Conservation (phyloP, 2,888 invertebrate genomes). For the Rosalia funebris region DNA sequence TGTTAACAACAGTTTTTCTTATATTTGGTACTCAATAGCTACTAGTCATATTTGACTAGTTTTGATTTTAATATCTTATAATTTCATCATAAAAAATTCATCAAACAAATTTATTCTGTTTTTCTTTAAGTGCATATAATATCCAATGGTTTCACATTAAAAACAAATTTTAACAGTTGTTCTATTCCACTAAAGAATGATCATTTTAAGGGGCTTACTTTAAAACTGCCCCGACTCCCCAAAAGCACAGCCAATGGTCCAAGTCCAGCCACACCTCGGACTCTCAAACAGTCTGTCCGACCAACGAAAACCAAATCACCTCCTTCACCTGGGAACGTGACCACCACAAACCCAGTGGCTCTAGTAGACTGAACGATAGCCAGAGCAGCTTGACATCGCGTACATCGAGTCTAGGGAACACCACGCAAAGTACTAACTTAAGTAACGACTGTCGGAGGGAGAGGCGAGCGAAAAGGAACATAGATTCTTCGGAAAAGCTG, state of each 20-base stretch:
- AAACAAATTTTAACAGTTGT: too few relatives aligned
- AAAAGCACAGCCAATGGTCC: conserved; percentile 54
- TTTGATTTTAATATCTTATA: too few relatives aligned
- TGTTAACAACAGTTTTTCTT: too few relatives aligned
- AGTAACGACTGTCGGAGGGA: conserved; percentile 58
- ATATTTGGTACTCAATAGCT: too few relatives aligned
- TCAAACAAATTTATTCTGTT: too few relatives aligned
- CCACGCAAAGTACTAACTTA: conserved; percentile 63
- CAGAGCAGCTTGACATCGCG: conserved; percentile 62
- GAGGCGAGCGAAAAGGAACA: conserved; percentile 45
- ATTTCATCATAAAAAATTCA: too few relatives aligned
- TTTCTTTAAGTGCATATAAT: too few relatives aligned
- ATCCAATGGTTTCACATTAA: too few relatives aligned
- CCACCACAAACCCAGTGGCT: conserved; percentile 51
- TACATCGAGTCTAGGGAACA: conserved; percentile 59
- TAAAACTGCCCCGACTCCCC: conserved; percentile 52
- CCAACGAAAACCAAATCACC: conserved; percentile 34
- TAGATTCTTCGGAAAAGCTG: conserved; percentile 46
- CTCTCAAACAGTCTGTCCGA: conserved; percentile 50
- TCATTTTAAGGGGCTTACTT: conserved; percentile 57
- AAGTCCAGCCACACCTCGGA: conserved; percentile 58
- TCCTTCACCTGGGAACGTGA: conserved; percentile 52
- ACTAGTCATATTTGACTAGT: too few relatives aligned
- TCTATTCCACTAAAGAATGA: too few relatives aligned
- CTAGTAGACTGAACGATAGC: conserved; percentile 59